A percentile compares a stretch with the other conserved stretches of the same genome.
phyloP scores from a whole-genome alignment of 2,888 invertebrate species.

The Scaptomyza caliginosa region DNA sequence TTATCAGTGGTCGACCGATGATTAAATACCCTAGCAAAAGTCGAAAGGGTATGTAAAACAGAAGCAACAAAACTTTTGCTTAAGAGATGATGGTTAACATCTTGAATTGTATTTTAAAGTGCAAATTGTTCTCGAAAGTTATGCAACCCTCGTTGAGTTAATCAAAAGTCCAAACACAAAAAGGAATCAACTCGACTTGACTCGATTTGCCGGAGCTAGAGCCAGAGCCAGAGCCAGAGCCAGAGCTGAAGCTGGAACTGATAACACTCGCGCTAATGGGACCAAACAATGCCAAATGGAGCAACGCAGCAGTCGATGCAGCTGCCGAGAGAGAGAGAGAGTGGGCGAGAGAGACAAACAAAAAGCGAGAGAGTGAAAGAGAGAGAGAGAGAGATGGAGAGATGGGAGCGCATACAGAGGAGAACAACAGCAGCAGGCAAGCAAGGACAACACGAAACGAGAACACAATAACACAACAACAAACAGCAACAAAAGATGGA shows the following conservation, averaged over 20 bases:
- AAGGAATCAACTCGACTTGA: slow-evolving; percentile 72
- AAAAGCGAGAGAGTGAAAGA: neutral
- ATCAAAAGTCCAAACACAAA: slow-evolving; percentile 45
- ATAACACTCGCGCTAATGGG: slow-evolving; percentile 83
- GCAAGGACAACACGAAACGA: slow-evolving; percentile 51
- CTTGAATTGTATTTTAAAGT: too few species aligned
- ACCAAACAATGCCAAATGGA: slow-evolving; percentile 80
- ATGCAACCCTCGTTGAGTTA: neutral
- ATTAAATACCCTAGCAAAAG: slow-evolving; percentile 1
- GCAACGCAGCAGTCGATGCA: slow-evolving; percentile 57
- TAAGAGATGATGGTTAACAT: too few species aligned
- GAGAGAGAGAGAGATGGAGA: slow-evolving; percentile 1
- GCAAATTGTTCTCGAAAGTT: neutral
- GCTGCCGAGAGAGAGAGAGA: slow-evolving; percentile 22
- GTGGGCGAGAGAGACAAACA: neutral
- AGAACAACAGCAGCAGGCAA: slow-evolving; percentile 20
- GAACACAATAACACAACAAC: slow-evolving; percentile 52
- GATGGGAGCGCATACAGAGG: slow-evolving; percentile 19
- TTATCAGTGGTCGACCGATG: slow-evolving; percentile 3
- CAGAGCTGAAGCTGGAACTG: slow-evolving; percentile 69
- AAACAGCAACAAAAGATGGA: slow-evolving; percentile 36
- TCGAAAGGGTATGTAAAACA: neutral
- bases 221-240: slow-evolving; percentile 46
- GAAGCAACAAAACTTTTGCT: too few species aligned
- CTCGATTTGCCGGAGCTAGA: too few species aligned